These are phyloP conservation scores for Triplophysa bombifrons DNA, from an alignment of 2,797 vertebrate genomes.

Conservation along the genomic window DNA sequence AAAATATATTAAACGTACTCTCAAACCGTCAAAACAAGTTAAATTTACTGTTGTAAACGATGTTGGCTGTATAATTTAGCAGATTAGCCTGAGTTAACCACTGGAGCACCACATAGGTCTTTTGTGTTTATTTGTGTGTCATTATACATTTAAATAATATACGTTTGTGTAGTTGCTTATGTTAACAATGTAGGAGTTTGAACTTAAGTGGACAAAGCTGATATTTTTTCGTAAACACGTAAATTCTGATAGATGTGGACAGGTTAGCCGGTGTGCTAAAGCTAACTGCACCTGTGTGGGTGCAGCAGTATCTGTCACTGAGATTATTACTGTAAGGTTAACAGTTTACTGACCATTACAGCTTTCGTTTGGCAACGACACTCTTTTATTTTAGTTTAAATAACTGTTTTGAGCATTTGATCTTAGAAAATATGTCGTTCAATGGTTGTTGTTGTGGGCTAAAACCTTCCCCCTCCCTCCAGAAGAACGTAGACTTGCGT, in stretches of 20 bases:
- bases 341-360: too few species aligned
- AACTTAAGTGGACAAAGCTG: not conserved
- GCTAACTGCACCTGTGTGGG: slow-evolving; percentile 40
- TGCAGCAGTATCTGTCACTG: slow-evolving; percentile 11
- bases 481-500: not conserved
- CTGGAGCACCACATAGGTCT: not conserved
- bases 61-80: not conserved
- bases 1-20: not conserved
- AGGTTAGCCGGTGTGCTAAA: slow-evolving; percentile 36
- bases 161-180: not conserved
- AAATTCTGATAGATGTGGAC: not conserved
- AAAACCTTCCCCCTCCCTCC: not conserved
- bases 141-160: not conserved
- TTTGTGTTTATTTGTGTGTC: not conserved
- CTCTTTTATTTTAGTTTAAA: not conserved
- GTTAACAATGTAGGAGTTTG: not conserved
- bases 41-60: not conserved
- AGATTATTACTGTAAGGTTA: not conserved
- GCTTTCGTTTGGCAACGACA: not conserved
- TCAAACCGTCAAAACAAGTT: not conserved
- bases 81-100: not conserved
- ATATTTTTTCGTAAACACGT: not conserved
- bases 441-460: not conserved
- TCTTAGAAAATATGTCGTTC: not conserved
- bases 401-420: not conserved